Percentiles rank a stretch among this genome's conserved stretches.
Evolutionary conservation across 1,140 invertebrate species (phyloP).

Genomic region (Trachelipus rathkii): DNA sequence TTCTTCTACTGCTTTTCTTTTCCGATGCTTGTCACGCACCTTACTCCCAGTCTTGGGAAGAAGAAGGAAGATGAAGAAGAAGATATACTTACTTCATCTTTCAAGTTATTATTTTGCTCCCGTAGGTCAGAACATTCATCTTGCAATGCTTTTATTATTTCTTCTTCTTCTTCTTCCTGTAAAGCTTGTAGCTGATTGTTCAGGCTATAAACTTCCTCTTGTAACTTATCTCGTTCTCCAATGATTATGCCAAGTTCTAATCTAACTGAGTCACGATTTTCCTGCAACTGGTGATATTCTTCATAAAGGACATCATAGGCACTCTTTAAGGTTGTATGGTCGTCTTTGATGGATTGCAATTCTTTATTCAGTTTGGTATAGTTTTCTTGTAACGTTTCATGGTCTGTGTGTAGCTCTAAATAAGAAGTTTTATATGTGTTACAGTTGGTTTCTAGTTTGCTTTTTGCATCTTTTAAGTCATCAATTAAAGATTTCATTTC

Average conservation of each 20-base stretch:
- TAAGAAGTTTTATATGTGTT: slow-evolving; percentile 37
- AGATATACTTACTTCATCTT: slow-evolving; percentile 35
- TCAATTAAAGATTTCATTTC: slow-evolving; percentile 33
- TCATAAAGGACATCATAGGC: slow-evolving; percentile 40
- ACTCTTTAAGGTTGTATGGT: slow-evolving; percentile 37
- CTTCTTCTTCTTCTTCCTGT: slow-evolving; percentile 43
- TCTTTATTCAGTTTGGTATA: slow-evolving; percentile 35
- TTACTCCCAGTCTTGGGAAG: no score
- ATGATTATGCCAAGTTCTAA: slow-evolving; percentile 36
- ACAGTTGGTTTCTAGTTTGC: slow-evolving; percentile 32
- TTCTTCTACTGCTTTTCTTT: no score
- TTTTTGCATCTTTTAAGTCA: slow-evolving; percentile 30
- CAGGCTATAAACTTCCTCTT: slow-evolving; percentile 38
- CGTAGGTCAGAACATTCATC: slow-evolving; percentile 38
- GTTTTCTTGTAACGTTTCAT: slow-evolving; percentile 34
- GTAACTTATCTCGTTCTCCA: slow-evolving; percentile 39
- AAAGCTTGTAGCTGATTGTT: slow-evolving; percentile 39
- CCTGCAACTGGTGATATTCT: slow-evolving; percentile 40
- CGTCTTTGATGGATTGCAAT: slow-evolving; percentile 30
- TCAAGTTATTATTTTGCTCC: slow-evolving; percentile 38
- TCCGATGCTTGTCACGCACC: no score
- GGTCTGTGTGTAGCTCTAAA: slow-evolving; percentile 39
- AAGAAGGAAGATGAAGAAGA: no score
- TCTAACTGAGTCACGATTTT: slow-evolving; percentile 35
- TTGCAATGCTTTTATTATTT: slow-evolving; percentile 42